These are phyloP conservation scores for Phrynocephalus vlangalii DNA, from an alignment of 2,797 vertebrate genomes.

Conservation along the genomic window DNA sequence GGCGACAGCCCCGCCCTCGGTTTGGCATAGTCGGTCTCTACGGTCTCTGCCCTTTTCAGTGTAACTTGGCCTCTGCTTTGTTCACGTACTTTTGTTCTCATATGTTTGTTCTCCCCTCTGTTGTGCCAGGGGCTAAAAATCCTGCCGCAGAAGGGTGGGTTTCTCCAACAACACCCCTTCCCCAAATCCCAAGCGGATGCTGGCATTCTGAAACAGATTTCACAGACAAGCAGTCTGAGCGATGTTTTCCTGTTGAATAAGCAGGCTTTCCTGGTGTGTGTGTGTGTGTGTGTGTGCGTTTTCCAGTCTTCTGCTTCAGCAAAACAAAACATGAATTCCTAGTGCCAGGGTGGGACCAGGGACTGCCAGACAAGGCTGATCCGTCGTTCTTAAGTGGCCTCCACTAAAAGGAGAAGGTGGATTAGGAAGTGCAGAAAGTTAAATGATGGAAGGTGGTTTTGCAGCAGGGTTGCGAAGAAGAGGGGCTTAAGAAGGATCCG, in stretches of 20 bases:
- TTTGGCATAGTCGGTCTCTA: background rate
- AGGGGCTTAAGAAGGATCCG: background rate
- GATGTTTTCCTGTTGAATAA: background rate
- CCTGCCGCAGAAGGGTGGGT: background rate
- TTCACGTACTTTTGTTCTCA: background rate
- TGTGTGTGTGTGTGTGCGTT: too few species aligned
- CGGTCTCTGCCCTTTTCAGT: background rate
- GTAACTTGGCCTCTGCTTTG: background rate
- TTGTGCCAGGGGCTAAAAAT: background rate
- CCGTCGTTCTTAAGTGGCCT: background rate
- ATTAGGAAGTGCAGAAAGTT: background rate
- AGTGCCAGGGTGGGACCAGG: background rate
- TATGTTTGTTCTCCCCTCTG: background rate
- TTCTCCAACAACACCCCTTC: background rate
- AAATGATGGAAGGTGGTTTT: background rate
- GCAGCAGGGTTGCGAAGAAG: background rate
- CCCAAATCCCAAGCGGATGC: background rate
- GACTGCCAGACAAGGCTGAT: background rate
- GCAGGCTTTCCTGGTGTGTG: background rate
- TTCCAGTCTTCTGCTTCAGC: background rate
- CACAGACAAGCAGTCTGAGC: background rate
- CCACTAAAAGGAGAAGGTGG: background rate
- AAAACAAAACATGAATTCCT: background rate
- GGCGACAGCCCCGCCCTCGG: background rate
- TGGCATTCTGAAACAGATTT: background rate